phyloP scores from a whole-genome alignment of 2,113 vertebrate species.

The Phainopepla nitens region DNA sequence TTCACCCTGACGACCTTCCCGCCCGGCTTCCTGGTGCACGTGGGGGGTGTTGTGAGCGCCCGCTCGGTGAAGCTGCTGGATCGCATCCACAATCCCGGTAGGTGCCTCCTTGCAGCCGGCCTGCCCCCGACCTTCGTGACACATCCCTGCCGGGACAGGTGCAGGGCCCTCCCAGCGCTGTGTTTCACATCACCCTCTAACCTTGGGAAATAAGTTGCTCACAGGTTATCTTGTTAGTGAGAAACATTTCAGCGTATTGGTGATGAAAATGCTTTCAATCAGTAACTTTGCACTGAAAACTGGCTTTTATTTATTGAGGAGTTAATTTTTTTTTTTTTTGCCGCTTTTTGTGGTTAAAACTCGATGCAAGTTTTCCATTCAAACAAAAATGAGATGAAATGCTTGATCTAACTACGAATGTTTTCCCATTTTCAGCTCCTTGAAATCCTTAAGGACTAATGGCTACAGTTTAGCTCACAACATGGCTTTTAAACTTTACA shows the following conservation, averaged over 20 bases:
- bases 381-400: background rate
- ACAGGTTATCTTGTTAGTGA: background rate
- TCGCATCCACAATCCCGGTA: slow-evolving; percentile 98
- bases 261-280: background rate
- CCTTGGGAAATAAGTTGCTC: background rate
- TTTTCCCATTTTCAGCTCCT: slow-evolving; percentile 10
- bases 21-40: slow-evolving; percentile 89
- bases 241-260: background rate
- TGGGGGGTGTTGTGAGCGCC: slow-evolving; percentile 95
- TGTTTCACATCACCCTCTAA: too few relatives aligned
- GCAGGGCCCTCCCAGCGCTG: too few relatives aligned
- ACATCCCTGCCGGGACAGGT: too few relatives aligned
- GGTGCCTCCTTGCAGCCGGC: slow-evolving; percentile 17
- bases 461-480: background rate
- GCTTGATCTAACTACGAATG: background rate
- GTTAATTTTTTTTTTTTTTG: background rate
- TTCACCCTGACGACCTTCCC: slow-evolving; percentile 95
- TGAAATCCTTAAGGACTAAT: background rate
- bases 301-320: background rate
- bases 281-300: background rate
- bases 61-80: slow-evolving; percentile 97
- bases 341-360: background rate
- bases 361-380: background rate
- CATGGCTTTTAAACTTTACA: background rate
- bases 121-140: background rate